Base-by-base conservation (phyloP, 2,888 invertebrate genomes). In the Ferrisia virgata region DNA sequence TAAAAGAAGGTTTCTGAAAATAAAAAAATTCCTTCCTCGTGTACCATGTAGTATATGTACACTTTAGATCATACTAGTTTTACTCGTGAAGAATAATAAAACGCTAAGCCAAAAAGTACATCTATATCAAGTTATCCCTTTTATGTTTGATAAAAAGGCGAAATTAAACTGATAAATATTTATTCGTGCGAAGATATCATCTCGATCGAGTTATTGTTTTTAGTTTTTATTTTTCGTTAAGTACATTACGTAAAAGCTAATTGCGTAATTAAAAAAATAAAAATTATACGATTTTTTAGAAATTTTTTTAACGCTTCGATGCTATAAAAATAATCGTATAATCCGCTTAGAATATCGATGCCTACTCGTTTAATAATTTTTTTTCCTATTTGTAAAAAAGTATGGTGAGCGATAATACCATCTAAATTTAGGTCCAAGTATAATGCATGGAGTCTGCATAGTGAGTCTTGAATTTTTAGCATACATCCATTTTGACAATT, bases 11-110 rank as follows among this genome's bases (percentile, higher is more conserved):
- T 81, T 80, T 58, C 36, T 47, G 8, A 39, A 79, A 79, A 79
- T 13, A 36, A 31, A 64, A 80, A 31, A 47, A 53, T 53, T 36
- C 36, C 8, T 36, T 36, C 31, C 81, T 81, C 81, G 47, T 58
- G 53, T 36, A 58, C 33, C 81, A n/a, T n/a, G n/a, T n/a, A n/a
- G n/a, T n/a, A n/a, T n/a, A n/a, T n/a, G n/a, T n/a, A n/a, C n/a
- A 58, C 53, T 81, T 58, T 58, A 58, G 81, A 64, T 81, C 81
- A 81, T 81, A n/a, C n/a, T n/a, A 47, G 81, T 81, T 81, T 47
- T 81, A 81, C 81, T 53, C 36, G 81, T 18, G 43, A 36, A 58
- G 81, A 81, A 81, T 81, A 81, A 81, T 81, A 81, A 81, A 81
- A 81, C 11, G 72, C 15, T 36, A 22, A n/a, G 28, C 36, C 72